phyloP scores from a whole-genome alignment of 2,113 vertebrate genomes.

The Neodon shergylaensis region DNA sequence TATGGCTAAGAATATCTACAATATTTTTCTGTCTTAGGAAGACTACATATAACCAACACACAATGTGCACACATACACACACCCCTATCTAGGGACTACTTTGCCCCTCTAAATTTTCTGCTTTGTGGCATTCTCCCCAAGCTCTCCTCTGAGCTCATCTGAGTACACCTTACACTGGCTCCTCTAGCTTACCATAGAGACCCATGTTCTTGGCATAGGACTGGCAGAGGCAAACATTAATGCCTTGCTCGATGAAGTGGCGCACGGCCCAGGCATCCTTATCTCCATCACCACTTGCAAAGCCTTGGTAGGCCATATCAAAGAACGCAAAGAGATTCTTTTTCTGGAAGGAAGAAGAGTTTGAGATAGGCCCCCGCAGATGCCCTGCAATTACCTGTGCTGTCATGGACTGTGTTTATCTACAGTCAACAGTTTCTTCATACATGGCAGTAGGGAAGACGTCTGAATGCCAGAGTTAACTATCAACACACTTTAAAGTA shows the following conservation, averaged over 20 bases:
- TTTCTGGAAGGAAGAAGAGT: conserved; percentile 87
- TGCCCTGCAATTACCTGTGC: neutral
- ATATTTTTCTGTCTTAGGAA: neutral
- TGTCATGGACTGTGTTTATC: fast-evolving
- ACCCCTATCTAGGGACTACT: neutral
- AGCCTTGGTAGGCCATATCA: conserved; percentile 99
- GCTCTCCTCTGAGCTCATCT: neutral
- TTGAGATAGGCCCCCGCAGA: conserved; percentile 2
- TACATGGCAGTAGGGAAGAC: neutral
- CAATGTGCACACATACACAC: neutral
- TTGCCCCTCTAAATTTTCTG: neutral
- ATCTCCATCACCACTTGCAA: conserved; percentile 97
- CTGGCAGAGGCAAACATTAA: conserved; percentile 94
- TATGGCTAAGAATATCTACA: neutral
- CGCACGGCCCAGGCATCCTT: conserved; percentile 97
- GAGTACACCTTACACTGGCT: neutral
- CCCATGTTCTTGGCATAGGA: conserved; percentile 99
- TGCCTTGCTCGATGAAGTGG: conserved; percentile 96
- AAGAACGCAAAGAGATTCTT: conserved; percentile 95
- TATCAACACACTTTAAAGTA: neutral
- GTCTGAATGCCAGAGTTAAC: neutral
- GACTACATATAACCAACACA: neutral
- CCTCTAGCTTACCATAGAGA: conserved; percentile 92
- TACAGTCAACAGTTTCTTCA: neutral
- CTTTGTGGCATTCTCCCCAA: neutral